These are phyloP conservation scores for Acropternis orthonyx DNA, from an alignment of 2,797 vertebrate genomes.

Conservation along the genomic window DNA sequence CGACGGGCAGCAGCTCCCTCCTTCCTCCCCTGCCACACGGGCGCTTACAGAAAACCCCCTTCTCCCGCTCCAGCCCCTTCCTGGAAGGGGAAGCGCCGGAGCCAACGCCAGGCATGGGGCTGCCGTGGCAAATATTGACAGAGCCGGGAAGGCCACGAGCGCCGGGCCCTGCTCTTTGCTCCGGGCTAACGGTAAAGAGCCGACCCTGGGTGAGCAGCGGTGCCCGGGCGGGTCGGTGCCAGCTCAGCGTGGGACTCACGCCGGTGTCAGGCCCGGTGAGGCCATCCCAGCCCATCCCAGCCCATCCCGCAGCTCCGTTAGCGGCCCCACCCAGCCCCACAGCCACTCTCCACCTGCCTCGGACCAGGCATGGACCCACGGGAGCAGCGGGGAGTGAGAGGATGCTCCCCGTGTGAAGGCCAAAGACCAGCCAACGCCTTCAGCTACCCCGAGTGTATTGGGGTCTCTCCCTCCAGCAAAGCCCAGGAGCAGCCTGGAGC, in stretches of 20 bases:
- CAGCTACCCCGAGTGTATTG: accelerated
- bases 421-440: accelerated
- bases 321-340: not conserved
- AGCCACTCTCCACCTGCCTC: not conserved
- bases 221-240: not conserved
- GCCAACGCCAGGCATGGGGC: not conserved
- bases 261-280: not conserved
- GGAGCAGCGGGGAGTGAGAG: not conserved
- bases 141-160: not conserved
- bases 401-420: not conserved
- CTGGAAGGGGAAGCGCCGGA: not conserved
- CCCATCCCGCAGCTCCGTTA: not conserved
- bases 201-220: not conserved
- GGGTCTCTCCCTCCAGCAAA: not conserved
- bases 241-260: not conserved
- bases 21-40: not conserved
- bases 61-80: slow-evolving; percentile 28
- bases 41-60: slow-evolving; percentile 12
- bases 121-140: slow-evolving; percentile 57
- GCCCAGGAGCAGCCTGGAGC: not conserved
- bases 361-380: accelerated
- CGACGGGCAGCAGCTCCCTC: not conserved
- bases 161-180: slow-evolving; percentile 36
- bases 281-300: not conserved
- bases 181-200: slow-evolving; percentile 45